A percentile compares a stretch with the other conserved stretches of the same genome.
These are phyloP conservation scores for Serilophus lunatus DNA, from an alignment of 2,113 vertebrate genomes.

Conservation along the genomic window DNA sequence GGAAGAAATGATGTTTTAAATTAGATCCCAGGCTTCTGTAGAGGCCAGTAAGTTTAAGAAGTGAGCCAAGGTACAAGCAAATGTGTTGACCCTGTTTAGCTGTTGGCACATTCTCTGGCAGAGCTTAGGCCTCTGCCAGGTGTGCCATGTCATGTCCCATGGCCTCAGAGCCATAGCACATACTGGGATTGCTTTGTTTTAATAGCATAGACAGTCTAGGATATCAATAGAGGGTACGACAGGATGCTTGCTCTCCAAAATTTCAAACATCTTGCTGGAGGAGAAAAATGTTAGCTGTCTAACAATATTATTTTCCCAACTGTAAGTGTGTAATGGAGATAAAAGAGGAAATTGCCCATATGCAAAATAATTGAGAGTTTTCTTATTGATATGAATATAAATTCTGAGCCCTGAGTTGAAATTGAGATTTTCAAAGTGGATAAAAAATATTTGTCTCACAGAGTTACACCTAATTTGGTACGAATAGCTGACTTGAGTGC, in stretches of 20 bases:
- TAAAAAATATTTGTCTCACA: not conserved
- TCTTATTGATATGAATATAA: not conserved
- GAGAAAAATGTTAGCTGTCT: not conserved
- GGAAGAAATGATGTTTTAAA: accelerated
- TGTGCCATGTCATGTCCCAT: not conserved
- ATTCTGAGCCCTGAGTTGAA: not conserved
- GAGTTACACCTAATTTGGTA: not conserved
- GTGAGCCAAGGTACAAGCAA: not conserved
- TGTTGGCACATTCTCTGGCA: not conserved
- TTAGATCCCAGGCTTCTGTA: not conserved
- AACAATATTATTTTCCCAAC: not conserved
- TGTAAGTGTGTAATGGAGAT: not conserved
- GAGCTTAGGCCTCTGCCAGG: not conserved
- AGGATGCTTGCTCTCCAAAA: not conserved
- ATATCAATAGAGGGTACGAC: not conserved
- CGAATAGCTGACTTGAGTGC: not conserved
- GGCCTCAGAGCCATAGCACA: not conserved
- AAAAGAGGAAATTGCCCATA: not conserved
- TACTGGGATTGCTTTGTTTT: not conserved
- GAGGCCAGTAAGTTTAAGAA: not conserved
- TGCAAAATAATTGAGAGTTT: not conserved
- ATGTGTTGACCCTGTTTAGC: accelerated
- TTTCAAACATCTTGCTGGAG: not conserved
- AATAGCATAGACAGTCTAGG: not conserved
- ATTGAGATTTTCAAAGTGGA: not conserved